phyloP scores from a whole-genome alignment of 2,797 vertebrate species.

The Capromys pilorides region DNA sequence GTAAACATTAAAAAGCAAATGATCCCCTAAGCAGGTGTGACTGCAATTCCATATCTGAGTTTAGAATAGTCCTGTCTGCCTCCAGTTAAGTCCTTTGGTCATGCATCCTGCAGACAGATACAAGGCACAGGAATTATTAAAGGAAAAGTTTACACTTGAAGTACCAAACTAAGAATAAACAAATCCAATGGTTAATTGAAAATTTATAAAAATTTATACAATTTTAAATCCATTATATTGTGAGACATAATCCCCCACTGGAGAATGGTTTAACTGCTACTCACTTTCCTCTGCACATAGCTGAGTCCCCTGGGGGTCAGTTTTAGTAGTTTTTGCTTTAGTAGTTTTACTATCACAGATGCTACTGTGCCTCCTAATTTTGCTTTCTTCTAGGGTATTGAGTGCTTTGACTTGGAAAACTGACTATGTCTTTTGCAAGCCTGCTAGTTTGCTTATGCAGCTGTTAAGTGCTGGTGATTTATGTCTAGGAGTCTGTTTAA shows the following conservation, averaged over 20 bases:
- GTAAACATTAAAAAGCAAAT: constrained; percentile 31
- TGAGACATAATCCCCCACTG: constrained; percentile 69
- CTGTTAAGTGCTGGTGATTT: neutral
- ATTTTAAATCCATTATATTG: constrained; percentile 83
- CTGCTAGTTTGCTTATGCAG: constrained; percentile 53
- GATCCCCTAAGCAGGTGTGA: constrained; percentile 17
- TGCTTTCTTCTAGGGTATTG: constrained; percentile 60
- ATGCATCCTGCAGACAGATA: neutral
- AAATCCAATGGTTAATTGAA: constrained; percentile 83
- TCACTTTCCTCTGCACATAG: constrained; percentile 61
- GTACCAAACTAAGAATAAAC: constrained; percentile 80
- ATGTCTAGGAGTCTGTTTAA: constrained; percentile 48
- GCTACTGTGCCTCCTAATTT: constrained; percentile 70
- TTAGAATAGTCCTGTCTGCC: neutral
- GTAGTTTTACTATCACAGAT: constrained; percentile 61
- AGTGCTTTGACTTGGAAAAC: constrained; percentile 64
- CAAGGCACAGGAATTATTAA: constrained; percentile 69
- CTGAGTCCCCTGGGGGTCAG: constrained; percentile 63
- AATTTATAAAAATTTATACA: constrained; percentile 82
- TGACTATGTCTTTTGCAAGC: constrained; percentile 68
- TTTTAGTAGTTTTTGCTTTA: constrained; percentile 72
- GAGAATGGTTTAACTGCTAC: constrained; percentile 66
- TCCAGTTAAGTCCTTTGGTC: constrained; percentile 30
- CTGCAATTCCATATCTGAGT: constrained; percentile 40
- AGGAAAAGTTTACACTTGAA: constrained; percentile 61